Percentiles rank a stretch among this genome's conserved stretches.
Conservation (phyloP, 2,113 vertebrate species). For the Dromas ardeola region DNA sequence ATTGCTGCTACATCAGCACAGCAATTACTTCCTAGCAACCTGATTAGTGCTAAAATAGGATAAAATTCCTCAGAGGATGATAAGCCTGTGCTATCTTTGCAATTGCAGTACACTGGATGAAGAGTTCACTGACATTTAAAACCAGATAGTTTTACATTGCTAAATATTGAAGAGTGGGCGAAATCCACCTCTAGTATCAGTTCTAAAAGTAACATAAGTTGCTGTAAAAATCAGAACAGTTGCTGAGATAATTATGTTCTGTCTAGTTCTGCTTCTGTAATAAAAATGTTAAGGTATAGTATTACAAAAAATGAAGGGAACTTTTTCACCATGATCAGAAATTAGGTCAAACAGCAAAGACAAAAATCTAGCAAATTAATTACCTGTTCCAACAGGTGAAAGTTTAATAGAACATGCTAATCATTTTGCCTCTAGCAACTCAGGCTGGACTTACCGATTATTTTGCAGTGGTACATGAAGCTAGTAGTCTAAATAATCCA, state of each 20-base stretch:
- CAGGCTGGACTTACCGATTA: neutral
- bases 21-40: neutral
- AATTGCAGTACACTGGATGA: neutral
- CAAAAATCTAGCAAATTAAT: neutral
- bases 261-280: neutral
- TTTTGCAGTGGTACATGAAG: neutral
- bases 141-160: neutral
- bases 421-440: neutral
- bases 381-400: neutral
- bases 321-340: neutral
- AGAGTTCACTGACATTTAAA: neutral
- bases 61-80: neutral
- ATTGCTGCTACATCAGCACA: neutral
- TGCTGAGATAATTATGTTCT: neutral
- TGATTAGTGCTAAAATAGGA: neutral
- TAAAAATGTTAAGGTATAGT: neutral
- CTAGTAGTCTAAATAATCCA: constrained; percentile 15
- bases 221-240: neutral
- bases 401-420: neutral
- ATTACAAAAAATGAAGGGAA: neutral
- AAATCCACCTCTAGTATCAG: neutral
- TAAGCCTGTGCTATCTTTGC: neutral
- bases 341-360: neutral
- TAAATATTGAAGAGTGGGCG: neutral
- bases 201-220: neutral